Evolutionary conservation across 2,888 invertebrate species (phyloP), one percentile per base, ranked within the genome.

Genomic region (Dione vanillae): DNA sequence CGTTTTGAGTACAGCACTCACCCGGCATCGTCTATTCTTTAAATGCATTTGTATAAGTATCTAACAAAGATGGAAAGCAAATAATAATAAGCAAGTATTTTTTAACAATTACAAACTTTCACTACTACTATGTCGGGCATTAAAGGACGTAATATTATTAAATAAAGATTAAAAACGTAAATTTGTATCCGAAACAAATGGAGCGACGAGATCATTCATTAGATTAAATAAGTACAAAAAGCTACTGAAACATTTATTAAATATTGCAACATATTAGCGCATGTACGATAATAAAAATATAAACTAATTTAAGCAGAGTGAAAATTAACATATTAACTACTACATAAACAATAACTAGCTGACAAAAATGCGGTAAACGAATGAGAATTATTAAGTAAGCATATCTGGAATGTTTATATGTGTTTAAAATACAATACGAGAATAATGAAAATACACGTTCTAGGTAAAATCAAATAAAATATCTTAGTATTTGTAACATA

Each of bases 121-220:
- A 49, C 20, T n/a, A 3, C 47, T 49, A 19, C 3, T 16, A n/a
- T n/a, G n/a, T n/a, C 9, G 47, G 19, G n/a, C 40, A 59, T 10
- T 12, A 59, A 20, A 16, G 58, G 41, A 58, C 7, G 10, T 35
- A 20, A 49, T 37, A 35, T 54, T 59, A 14, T 14, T 14, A 20
- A 14, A 20, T 43, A 59, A 41, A 10, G 14, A 20, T 41, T 12
- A 41, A 35, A 35, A 16, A 16, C 10, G 14, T 8, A 20, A 59
- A 12, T 20, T 43, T 27, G 0, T 14, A 41, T 41, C 14, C 0
- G 19, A 40, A 20, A 14, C 40, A n/a, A 35, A n/a, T 45, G 35
- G 10, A 45, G 35, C 14, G 12, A 61, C 43, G 43, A 61, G 61
- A 61, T 61, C 61, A 45, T 61, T 61, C 5, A 61, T 61, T 35